Conservation (phyloP, 2,888 invertebrate species). For the Alentia gelatinosa region DNA sequence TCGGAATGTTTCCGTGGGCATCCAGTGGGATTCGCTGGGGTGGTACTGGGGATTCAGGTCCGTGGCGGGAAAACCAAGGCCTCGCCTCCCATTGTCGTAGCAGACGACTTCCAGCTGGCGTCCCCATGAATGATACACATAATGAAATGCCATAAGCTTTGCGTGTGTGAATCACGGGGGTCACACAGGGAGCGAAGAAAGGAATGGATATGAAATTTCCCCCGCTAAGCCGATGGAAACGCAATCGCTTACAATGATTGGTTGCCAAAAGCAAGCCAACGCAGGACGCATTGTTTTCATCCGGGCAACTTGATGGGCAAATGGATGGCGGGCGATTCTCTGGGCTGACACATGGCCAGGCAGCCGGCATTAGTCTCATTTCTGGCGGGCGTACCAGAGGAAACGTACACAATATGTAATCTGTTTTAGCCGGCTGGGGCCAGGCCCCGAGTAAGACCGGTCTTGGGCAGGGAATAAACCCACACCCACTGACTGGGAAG, state of each 20-base stretch:
- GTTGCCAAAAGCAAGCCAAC: neutral
- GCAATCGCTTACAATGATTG: conserved; percentile 50
- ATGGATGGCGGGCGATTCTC: conserved; percentile 36
- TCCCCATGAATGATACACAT: conserved; percentile 44
- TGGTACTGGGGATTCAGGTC: neutral
- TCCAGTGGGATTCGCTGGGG: neutral
- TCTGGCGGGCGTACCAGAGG: neutral
- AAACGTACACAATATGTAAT: conserved; percentile 41
- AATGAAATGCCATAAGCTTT: conserved; percentile 50
- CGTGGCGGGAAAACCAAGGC: neutral
- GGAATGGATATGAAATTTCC: conserved; percentile 53
- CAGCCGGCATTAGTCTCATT: conserved; percentile 20
- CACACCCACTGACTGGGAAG: too few relatives aligned
- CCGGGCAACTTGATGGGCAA: conserved; percentile 43
- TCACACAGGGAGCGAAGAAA: neutral
- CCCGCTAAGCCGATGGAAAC: conserved; percentile 46
- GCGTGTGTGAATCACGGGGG: conserved; percentile 49
- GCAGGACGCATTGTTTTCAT: conserved; percentile 45
- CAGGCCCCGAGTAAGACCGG: neutral
- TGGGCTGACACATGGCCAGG: conserved; percentile 35
- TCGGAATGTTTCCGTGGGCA: neutral
- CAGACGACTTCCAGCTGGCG: conserved; percentile 17
- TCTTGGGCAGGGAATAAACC: neutral
- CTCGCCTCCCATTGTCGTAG: neutral
- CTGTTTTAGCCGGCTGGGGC: neutral